These are phyloP conservation scores for Mylabris phalerata DNA, from an alignment of 1,140 invertebrate species.

Conservation along the genomic window DNA sequence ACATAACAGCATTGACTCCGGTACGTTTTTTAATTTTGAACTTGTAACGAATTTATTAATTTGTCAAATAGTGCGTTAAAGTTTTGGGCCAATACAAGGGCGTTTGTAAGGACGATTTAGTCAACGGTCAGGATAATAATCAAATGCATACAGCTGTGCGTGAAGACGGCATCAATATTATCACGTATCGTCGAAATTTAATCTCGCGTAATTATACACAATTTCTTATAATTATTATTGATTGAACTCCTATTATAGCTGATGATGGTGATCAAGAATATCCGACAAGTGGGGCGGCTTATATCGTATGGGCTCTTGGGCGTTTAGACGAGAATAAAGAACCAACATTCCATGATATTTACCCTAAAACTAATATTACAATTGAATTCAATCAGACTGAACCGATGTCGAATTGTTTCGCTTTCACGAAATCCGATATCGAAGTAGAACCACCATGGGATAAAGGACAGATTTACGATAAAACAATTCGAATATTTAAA, in stretches of 20 bases:
- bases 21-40: slow-evolving; percentile 44
- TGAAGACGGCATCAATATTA: slow-evolving; percentile 66
- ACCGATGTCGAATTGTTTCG: slow-evolving; percentile 59
- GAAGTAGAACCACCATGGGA: slow-evolving; percentile 60
- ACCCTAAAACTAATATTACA: slow-evolving; percentile 61
- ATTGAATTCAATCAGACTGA: slow-evolving; percentile 61
- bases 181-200: slow-evolving; percentile 70
- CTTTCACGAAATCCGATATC: slow-evolving; percentile 53
- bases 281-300: slow-evolving; percentile 55
- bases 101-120: slow-evolving; percentile 71
- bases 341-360: slow-evolving; percentile 77
- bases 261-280: slow-evolving; percentile 74
- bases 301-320: slow-evolving; percentile 81
- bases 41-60: too few relatives aligned
- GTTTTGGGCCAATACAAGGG: slow-evolving; percentile 78
- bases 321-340: slow-evolving; percentile 68
- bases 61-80: slow-evolving; percentile 58
- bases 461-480: slow-evolving; percentile 68
- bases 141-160: slow-evolving; percentile 63
- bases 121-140: slow-evolving; percentile 72
- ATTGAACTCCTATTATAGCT: slow-evolving; percentile 45
- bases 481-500: slow-evolving; percentile 66
- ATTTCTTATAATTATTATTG: neutral
- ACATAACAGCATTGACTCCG: slow-evolving; percentile 74
- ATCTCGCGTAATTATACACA: slow-evolving; percentile 60